phyloP scores from a whole-genome alignment of 2,888 invertebrate genomes.

The Axea sp. region DNA sequence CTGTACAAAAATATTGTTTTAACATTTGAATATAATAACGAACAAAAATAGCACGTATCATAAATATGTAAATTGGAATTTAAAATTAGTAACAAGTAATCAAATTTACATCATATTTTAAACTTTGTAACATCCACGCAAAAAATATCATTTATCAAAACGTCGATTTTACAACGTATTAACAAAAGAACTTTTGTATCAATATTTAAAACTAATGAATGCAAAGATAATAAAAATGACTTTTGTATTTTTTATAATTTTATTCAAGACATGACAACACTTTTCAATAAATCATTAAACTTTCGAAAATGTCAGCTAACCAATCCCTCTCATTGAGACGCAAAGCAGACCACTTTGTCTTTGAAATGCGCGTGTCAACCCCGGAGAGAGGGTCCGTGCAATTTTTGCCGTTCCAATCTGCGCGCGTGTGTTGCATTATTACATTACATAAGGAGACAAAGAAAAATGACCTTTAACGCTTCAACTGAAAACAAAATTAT shows the following conservation, averaged over 20 bases:
- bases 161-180: too few species aligned
- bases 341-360: conserved; percentile 52
- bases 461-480: conserved; percentile 66
- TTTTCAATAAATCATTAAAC: conserved; percentile 75
- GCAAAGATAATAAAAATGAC: too few species aligned
- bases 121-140: too few species aligned
- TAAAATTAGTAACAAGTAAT: too few species aligned
- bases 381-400: conserved; percentile 65
- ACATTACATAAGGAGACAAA: conserved; percentile 65
- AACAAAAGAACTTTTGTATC: too few species aligned
- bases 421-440: conserved; percentile 69
- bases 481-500: conserved; percentile 46
- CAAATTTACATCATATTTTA: too few species aligned
- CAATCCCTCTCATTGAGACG: conserved; percentile 65
- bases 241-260: conserved; percentile 69
- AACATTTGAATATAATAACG: too few species aligned
- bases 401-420: conserved; percentile 65
- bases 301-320: conserved; percentile 74
- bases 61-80: too few species aligned
- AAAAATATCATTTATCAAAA: too few species aligned
- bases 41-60: too few species aligned
- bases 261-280: conserved; percentile 75
- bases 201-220: too few species aligned
- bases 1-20: too few species aligned
- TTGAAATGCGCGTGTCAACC: conserved; percentile 42